These are phyloP conservation scores for Maconellicoccus hirsutus DNA, from an alignment of 1,140 invertebrate genomes.

Conservation along the genomic window DNA sequence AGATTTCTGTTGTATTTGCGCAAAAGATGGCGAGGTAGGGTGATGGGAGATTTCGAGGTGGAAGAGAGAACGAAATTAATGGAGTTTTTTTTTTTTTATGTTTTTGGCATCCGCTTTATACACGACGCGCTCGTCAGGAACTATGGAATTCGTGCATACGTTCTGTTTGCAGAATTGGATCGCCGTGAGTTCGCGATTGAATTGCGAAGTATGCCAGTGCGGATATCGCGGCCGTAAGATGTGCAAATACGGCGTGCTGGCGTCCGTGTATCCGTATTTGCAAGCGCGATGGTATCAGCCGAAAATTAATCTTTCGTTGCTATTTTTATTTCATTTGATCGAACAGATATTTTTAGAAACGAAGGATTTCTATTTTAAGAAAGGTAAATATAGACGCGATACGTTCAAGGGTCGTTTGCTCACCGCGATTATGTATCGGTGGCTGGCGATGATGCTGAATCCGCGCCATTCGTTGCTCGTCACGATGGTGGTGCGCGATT, in stretches of 20 bases:
- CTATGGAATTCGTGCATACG: conserved; percentile 6
- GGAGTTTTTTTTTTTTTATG: no score
- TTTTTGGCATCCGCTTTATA: no score
- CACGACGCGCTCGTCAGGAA: no score
- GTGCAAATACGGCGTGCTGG: conserved; percentile 4
- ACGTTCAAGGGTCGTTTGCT: neutral
- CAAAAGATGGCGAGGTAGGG: no score
- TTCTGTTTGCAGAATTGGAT: conserved; percentile 6
- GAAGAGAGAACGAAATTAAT: no score
- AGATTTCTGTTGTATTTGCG: no score
- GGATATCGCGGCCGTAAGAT: conserved; percentile 17
- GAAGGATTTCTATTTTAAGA: neutral
- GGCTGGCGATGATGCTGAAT: neutral
- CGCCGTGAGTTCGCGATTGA: neutral
- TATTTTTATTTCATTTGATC: neutral
- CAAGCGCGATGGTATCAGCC: neutral
- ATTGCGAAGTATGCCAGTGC: conserved; percentile 3
- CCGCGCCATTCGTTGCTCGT: neutral
- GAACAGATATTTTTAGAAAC: conserved; percentile 3
- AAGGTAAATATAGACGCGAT: neutral
- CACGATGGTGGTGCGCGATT: neutral
- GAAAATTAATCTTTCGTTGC: neutral
- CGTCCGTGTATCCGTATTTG: neutral
- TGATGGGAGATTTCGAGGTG: no score
- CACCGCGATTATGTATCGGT: neutral